A percentile compares a stretch with the other conserved stretches of the same genome.
Evolutionary conservation across 2,888 invertebrate genomes (phyloP).

Genomic region (Archips xylosteana): DNA sequence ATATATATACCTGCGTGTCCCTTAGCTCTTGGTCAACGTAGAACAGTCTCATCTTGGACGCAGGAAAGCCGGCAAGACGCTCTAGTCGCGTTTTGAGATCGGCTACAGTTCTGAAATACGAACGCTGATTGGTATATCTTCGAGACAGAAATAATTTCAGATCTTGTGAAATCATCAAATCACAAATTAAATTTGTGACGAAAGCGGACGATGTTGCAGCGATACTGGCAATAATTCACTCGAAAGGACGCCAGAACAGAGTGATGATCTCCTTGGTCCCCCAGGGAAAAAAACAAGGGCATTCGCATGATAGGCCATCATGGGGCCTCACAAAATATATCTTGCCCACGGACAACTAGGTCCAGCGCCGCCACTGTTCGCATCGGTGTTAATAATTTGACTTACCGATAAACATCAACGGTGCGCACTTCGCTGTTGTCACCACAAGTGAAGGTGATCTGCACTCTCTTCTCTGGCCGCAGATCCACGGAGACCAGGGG

Average conservation of each 20-base stretch:
- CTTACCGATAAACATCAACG: conserved; percentile 89
- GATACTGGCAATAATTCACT: too few relatives aligned
- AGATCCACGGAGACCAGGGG: conserved; percentile 95
- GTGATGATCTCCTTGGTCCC: too few relatives aligned
- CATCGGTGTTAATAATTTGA: neutral
- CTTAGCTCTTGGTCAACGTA: conserved; percentile 94
- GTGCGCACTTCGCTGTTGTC: conserved; percentile 90
- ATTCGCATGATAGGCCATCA: too few relatives aligned
- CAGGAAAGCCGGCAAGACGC: conserved; percentile 92
- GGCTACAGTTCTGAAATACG: conserved; percentile 88
- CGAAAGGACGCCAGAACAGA: too few relatives aligned
- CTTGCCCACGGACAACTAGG: too few relatives aligned
- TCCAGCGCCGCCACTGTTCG: too few relatives aligned
- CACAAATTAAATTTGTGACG: neutral
- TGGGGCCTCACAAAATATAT: too few relatives aligned
- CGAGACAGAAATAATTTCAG: neutral
- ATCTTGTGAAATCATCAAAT: neutral
- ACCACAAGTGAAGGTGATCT: conserved; percentile 93
- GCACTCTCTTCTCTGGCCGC: conserved; percentile 93
- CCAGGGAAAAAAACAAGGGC: too few relatives aligned
- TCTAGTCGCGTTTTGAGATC: conserved; percentile 94
- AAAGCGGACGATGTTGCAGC: neutral
- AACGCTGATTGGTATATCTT: neutral
- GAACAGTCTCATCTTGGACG: conserved; percentile 94
- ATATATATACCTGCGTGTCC: conserved; percentile 80